These are phyloP conservation scores for Rhingia rostrata DNA, from an alignment of 2,888 invertebrate genomes.

Conservation along the genomic window DNA sequence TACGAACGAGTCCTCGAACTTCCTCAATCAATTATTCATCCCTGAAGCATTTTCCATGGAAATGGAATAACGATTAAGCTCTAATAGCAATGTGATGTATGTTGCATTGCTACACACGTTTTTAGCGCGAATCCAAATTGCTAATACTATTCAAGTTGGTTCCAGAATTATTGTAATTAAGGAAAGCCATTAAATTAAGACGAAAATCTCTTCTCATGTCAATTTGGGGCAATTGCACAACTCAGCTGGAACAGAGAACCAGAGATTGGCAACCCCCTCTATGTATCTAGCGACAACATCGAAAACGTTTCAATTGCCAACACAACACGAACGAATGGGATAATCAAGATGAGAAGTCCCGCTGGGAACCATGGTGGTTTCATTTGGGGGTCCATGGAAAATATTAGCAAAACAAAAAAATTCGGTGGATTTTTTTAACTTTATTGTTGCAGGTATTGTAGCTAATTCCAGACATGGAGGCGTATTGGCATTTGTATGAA, in stretches of 20 bases:
- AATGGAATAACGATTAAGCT: background rate
- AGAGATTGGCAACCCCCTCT: conserved; percentile 20
- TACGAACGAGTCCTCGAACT: background rate
- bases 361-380: conserved; percentile 44
- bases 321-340: conserved; percentile 42
- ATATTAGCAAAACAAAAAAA: conserved; percentile 34
- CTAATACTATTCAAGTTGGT: conserved; percentile 27
- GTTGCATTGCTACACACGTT: background rate
- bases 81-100: background rate
- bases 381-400: conserved; percentile 32
- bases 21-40: no score
- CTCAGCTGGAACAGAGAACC: conserved; percentile 4
- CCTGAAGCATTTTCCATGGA: background rate
- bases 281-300: conserved; percentile 33
- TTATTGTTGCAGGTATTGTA: conserved; percentile 14
- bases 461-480: conserved; percentile 38
- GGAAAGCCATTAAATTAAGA: conserved; percentile 47
- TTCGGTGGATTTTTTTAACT: conserved; percentile 18
- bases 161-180: conserved; percentile 16
- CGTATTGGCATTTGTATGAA: background rate
- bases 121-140: background rate
- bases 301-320: conserved; percentile 28
- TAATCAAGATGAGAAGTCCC: conserved; percentile 58
- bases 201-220: conserved; percentile 47
- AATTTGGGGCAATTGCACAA: conserved; percentile 58